Evolutionary conservation across 2,113 vertebrate genomes (phyloP), one percentile per base, ranked within the genome.

Genomic region (Paedocypris sp.): DNA sequence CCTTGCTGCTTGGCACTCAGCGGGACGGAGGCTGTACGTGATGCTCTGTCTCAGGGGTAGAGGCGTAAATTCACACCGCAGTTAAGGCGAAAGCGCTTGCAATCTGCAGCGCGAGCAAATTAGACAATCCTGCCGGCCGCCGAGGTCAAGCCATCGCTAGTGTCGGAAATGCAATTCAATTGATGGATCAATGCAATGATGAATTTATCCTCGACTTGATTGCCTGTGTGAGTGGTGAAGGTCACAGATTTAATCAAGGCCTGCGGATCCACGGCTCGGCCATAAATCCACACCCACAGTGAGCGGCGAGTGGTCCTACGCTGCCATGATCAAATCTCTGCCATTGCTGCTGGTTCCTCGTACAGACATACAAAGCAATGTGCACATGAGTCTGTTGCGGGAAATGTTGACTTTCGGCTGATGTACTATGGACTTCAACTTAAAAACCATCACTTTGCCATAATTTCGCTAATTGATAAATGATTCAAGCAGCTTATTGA

Each of bases 211-310:
- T 74, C 75, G 75, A 71, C 67, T 74, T 77, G 82, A 83, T 80
- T 84, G 77, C 75, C 56, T 72, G 76, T 71, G 73, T 62, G 69
- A 52, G 61, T 22, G 67, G 66, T 78, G 81, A 85, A 87, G 82
- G 82, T 85, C 82, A 79, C 22, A 56, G 76, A 78, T 85, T 84
- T 82, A 85, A 85, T 85, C 83, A 83, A 82, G 77, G 51, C 43
- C 51, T 8, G 19, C 13, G 43, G 53, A 25, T 58, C 25, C 38
- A 16, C 28, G 13, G 25, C 53, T 58, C 26, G 15, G 43, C 56
- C 62, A 39, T 70, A 70, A 70, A 66, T 66, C 64, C 59, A 16
- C 38, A 49, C 66, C 5, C 28, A 18, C 26, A 13, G 16, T 29
- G 25, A 42, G 11, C 16, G 7, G 16, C 38, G 16, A 18, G 53